Base-by-base conservation (phyloP, 2,113 vertebrate genomes). In the Gavialis gangeticus region DNA sequence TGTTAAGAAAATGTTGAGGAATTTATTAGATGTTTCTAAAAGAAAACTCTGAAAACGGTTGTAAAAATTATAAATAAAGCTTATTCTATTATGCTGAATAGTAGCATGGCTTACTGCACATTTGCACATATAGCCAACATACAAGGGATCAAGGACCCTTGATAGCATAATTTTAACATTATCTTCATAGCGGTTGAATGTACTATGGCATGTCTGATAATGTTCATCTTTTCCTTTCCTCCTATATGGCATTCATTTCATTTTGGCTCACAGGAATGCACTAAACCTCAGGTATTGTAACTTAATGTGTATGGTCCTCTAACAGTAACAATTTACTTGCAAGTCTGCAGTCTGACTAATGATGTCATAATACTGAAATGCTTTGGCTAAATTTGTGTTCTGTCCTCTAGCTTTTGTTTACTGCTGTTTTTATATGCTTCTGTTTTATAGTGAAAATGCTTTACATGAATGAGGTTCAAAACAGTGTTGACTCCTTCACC, bases 281-380 rank as follows among this genome's bases (percentile, higher is more conserved):
- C 98, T 99, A 99, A 99, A 98, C 96, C 98, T 97, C 98, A 99
- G 99, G 99, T 99, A 99, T 99, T 64, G 98, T 99, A 99, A 98
- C 97, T 98, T 98, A 96, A 82, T 94, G 77, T 97, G 96, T 98
- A 97, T 98, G 97, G 82, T 98, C 90, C 97, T 91, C 94, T 97
- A 96, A 97, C 85, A 71, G 60, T 96, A 96, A 97, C 85, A 71
- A 63, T 96, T 94, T 96, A 90, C 92, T 84, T 93, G 82, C 95
- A 81, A 87, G 54, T 96, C 96, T 98, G 90, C 86, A 22, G 92
- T 94, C 95, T 97, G 60, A 94, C 91, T 96, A 96, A 96, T 95
- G 84, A 78, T 91, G 79, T 69, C 79, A 17, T 95, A 88, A 92
- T 96, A 57, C 67, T 84, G 84, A 84, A 28, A 58, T 95, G 88